These are phyloP conservation scores for Selene dorsalis DNA, from an alignment of 2,797 vertebrate genomes.

Conservation along the genomic window DNA sequence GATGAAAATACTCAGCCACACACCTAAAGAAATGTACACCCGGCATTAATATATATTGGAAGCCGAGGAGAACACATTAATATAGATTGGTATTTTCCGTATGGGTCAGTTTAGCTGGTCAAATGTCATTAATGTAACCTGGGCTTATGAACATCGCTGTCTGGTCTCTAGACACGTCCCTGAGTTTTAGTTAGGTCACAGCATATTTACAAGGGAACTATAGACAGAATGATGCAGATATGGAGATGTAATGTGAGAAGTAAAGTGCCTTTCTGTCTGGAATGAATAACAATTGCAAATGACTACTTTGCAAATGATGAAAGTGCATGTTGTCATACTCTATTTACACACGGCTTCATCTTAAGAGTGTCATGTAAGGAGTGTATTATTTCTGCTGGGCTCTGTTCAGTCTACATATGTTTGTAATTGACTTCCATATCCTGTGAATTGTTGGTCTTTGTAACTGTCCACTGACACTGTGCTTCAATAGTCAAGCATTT, in stretches of 20 bases:
- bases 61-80: conserved; percentile 80
- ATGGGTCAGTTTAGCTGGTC: conserved; percentile 75
- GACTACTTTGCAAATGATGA: background rate
- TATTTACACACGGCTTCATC: background rate
- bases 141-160: conserved; percentile 58
- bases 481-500: background rate
- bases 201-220: conserved; percentile 26
- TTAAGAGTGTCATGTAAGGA: background rate
- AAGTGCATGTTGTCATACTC: background rate
- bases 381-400: background rate
- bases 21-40: conserved; percentile 74
- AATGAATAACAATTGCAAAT: background rate
- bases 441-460: background rate
- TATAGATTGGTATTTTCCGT: conserved; percentile 81
- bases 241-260: conserved; percentile 20
- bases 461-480: background rate
- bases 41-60: conserved; percentile 85
- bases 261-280: background rate
- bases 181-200: conserved; percentile 26
- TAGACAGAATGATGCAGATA: background rate
- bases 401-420: background rate
- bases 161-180: conserved; percentile 35
- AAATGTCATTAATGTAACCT: conserved; percentile 67
- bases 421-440: too few species aligned
- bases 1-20: conserved; percentile 71